phyloP scores from a whole-genome alignment of 2,888 invertebrate genomes.

The Leucophenga maculata region DNA sequence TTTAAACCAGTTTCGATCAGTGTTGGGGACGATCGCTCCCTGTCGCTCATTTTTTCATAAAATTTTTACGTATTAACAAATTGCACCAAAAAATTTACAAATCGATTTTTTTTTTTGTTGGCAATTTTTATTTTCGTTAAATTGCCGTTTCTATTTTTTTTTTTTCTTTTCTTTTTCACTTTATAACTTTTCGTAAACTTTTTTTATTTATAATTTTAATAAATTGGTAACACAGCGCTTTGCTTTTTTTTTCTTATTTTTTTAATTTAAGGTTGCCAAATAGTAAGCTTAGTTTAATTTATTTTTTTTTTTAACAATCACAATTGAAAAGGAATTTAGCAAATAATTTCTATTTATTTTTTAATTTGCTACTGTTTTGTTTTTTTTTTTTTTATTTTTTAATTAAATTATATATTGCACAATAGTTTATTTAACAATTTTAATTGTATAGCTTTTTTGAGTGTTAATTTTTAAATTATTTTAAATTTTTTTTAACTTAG shows the following conservation, averaged over 20 bases:
- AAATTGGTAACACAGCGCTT: slow-evolving; percentile 17
- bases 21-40: slow-evolving; percentile 91
- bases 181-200: slow-evolving; percentile 21
- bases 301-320: slow-evolving; percentile 38
- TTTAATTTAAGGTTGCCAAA: slow-evolving; percentile 12
- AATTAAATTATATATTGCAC: slow-evolving; percentile 63
- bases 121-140: neutral
- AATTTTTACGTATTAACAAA: slow-evolving; percentile 65
- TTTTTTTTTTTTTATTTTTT: slow-evolving; percentile 43
- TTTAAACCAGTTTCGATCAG: slow-evolving; percentile 88
- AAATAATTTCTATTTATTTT: neutral
- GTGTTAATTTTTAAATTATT: neutral
- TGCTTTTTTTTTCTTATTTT: slow-evolving; percentile 8
- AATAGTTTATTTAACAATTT: slow-evolving; percentile 13
- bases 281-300: neutral
- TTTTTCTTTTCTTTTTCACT: slow-evolving; percentile 8
- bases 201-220: slow-evolving; percentile 15
- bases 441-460: neutral
- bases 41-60: slow-evolving; percentile 83
- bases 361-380: slow-evolving; percentile 20
- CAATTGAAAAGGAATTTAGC: slow-evolving; percentile 47
- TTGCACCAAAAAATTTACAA: slow-evolving; percentile 59
- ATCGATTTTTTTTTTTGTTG: slow-evolving; percentile 20
- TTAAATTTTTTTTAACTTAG: neutral
- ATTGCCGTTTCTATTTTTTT: slow-evolving; percentile 9